Percentiles rank a stretch among this genome's conserved stretches.
Evolutionary conservation across 2,113 vertebrate species (phyloP).

Genomic region (Barnardius zonarius): DNA sequence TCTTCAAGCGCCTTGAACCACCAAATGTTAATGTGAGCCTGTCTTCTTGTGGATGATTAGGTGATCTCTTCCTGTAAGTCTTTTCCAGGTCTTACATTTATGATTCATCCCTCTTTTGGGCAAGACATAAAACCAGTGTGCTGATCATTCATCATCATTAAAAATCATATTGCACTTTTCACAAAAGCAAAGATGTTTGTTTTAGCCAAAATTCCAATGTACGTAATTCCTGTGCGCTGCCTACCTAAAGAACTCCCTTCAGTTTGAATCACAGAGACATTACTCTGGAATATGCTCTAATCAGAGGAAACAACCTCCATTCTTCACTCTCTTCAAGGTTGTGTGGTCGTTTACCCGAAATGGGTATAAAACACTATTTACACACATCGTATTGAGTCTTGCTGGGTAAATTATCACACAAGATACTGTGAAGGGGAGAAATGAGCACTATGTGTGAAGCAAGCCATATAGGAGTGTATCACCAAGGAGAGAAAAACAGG

Average conservation of each 20-base stretch:
- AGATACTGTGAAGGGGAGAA: not conserved
- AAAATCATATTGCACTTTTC: not conserved
- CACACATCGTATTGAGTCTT: not conserved
- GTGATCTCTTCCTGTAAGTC: not conserved
- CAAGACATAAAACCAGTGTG: conserved; percentile 18
- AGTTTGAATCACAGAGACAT: not conserved
- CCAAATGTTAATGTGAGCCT: not conserved
- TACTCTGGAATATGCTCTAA: not conserved
- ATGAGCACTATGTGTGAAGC: not conserved
- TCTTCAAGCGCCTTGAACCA: not conserved
- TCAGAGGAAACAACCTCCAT: not conserved
- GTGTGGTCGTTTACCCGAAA: not conserved
- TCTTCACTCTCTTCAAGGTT: not conserved
- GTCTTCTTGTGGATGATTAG: not conserved
- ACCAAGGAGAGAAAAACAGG: not conserved
- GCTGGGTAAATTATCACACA: not conserved
- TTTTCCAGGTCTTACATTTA: conserved; percentile 2
- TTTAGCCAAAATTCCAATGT: not conserved
- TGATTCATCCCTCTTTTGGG: conserved; percentile 18
- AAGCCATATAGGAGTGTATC: not conserved
- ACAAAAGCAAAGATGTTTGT: not conserved
- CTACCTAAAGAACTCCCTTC: not conserved
- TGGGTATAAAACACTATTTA: not conserved
- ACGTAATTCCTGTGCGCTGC: not conserved
- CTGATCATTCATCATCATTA: not conserved